Conservation (phyloP, 1,140 invertebrate species). For the Drosophila ogumai region DNA sequence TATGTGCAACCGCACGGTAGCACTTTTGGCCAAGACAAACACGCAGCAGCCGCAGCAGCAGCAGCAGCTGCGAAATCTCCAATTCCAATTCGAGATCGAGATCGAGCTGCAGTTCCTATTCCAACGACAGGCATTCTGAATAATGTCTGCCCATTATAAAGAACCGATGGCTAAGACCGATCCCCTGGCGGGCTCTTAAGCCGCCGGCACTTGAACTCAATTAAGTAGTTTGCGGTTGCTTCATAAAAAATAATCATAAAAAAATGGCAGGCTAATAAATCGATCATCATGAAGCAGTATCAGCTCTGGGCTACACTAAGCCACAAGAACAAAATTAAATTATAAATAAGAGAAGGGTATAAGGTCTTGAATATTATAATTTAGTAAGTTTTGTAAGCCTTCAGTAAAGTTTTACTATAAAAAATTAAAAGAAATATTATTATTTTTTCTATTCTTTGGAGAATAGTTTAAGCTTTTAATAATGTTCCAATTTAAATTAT, state of each 20-base stretch:
- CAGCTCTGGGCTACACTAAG: conserved; percentile 11
- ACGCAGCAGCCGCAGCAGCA: conserved; percentile 28
- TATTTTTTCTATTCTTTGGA: no score
- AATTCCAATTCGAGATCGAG: conserved; percentile 6
- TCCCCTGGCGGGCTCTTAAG: conserved; percentile 7
- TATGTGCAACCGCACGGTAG: conserved; percentile 55
- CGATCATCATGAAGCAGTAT: conserved; percentile 40
- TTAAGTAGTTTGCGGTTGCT: conserved; percentile 42
- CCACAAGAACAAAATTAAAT: conserved; percentile 1
- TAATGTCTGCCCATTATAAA: conserved; percentile 50
- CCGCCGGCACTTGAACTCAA: conserved; percentile 26
- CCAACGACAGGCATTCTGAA: conserved; percentile 18
- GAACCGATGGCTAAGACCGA: conserved; percentile 22
- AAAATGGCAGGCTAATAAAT: conserved; percentile 62
- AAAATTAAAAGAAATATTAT: no score
- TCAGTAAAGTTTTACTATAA: no score
- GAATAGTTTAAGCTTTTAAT: not conserved
- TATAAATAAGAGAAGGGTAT: not conserved
- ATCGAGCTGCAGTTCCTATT: not conserved
- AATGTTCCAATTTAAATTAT: not conserved
- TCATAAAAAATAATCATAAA: conserved; percentile 20
- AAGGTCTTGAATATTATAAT: no score
- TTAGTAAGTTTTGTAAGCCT: no score
- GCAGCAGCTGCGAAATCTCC: not conserved
- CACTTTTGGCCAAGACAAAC: conserved; percentile 26